A percentile compares a stretch with the other conserved stretches of the same genome.
Conservation (phyloP, 2,113 vertebrate species). For the Nannobrachium achirus region DNA sequence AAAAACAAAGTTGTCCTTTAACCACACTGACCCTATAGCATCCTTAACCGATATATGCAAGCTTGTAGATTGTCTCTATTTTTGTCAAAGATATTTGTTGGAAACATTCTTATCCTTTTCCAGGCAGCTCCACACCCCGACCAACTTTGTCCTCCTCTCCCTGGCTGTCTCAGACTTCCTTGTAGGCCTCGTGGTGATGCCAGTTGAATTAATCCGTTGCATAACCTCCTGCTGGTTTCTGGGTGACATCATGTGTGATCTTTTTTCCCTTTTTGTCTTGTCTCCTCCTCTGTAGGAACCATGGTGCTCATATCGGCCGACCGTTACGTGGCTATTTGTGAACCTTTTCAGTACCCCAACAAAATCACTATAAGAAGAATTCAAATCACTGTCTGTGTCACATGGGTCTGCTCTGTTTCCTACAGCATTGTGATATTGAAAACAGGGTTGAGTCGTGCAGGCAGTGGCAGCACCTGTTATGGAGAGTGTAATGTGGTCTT, state of each 20-base stretch:
- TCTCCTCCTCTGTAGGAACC: constrained; percentile 51
- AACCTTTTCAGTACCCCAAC: constrained; percentile 61
- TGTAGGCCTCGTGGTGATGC: constrained; percentile 81
- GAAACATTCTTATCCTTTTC: constrained; percentile 61
- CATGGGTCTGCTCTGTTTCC: constrained; percentile 56
- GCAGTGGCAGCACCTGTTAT: constrained; percentile 47
- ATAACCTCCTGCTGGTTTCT: constrained; percentile 70
- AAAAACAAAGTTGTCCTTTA: too few species aligned
- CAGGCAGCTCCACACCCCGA: constrained; percentile 77
- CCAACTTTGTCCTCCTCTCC: constrained; percentile 75
- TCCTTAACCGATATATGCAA: too few species aligned
- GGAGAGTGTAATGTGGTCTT: constrained; percentile 62
- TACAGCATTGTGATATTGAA: constrained; percentile 52
- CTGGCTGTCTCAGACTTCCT: constrained; percentile 72
- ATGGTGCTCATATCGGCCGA: constrained; percentile 67
- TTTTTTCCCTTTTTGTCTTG: constrained; percentile 44
- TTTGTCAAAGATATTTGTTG: too few species aligned
- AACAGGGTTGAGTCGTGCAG: constrained; percentile 35
- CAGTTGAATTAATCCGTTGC: constrained; percentile 69
- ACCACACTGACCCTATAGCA: too few species aligned
- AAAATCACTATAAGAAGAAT: constrained; percentile 42
- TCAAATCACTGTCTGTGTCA: constrained; percentile 45
- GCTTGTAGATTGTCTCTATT: too few species aligned
- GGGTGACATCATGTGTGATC: constrained; percentile 55
- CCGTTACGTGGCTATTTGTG: constrained; percentile 62